Conservation (phyloP, 2,797 vertebrate genomes). For the Rhinoraja longicauda region DNA sequence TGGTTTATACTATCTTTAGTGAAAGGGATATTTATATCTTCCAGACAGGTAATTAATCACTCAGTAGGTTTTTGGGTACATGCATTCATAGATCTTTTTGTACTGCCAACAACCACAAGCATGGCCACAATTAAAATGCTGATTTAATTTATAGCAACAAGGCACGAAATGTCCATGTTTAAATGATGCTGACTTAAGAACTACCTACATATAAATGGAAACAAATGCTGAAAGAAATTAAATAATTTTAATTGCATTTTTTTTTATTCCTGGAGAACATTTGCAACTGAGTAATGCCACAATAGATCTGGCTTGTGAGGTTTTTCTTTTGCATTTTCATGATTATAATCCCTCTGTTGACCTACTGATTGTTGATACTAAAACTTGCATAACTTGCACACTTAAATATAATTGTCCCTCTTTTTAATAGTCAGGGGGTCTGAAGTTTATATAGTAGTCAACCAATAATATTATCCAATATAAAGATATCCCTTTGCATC, state of each 20-base stretch:
- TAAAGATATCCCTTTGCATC: background rate
- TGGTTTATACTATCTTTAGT: conserved; percentile 60
- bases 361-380: conserved; percentile 7
- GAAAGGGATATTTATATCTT: conserved; percentile 74
- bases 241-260: conserved; percentile 28
- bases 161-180: conserved; percentile 58
- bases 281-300: conserved; percentile 2
- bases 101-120: conserved; percentile 65
- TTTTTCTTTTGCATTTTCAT: background rate
- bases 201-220: conserved; percentile 57
- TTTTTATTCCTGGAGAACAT: background rate
- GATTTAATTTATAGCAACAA: conserved; percentile 66
- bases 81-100: conserved; percentile 62
- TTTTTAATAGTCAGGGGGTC: background rate
- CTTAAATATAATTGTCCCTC: background rate
- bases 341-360: background rate
- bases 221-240: conserved; percentile 52
- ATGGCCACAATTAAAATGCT: conserved; percentile 67
- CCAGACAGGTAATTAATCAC: conserved; percentile 74
- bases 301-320: background rate
- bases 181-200: conserved; percentile 62
- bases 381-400: background rate
- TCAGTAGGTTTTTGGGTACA: conserved; percentile 55
- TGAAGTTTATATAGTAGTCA: background rate
- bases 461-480: background rate